These are phyloP conservation scores for Harlomillsia oculata DNA, from an alignment of 1,140 invertebrate genomes.

Conservation along the genomic window DNA sequence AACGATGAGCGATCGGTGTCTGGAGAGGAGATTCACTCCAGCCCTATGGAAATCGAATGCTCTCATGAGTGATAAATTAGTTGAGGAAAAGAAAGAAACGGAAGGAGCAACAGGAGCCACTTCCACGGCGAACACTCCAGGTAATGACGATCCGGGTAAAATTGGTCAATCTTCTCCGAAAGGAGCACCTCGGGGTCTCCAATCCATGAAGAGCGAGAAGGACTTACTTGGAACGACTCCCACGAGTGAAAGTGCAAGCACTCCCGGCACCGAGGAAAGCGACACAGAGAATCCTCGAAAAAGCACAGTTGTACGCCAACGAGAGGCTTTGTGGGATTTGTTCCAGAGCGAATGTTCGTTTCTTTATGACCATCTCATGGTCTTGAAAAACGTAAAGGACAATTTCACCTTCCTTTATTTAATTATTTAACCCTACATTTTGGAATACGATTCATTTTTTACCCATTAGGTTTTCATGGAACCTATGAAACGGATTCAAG, in stretches of 20 bases:
- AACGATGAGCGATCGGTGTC: slow-evolving; percentile 35
- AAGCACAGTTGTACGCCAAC: slow-evolving; percentile 29
- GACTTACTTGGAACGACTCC: background rate
- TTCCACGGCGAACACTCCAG: background rate
- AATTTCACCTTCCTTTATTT: background rate
- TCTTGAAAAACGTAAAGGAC: slow-evolving; percentile 55
- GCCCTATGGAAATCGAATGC: slow-evolving; percentile 23
- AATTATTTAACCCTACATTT: background rate
- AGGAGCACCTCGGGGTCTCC: background rate
- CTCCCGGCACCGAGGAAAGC: slow-evolving; percentile 12
- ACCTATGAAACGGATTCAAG: slow-evolving; percentile 59
- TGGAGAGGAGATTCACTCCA: slow-evolving; percentile 28
- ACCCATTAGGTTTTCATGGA: slow-evolving; percentile 65
- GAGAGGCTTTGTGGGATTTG: slow-evolving; percentile 58
- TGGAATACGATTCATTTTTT: background rate
- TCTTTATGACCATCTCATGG: slow-evolving; percentile 58
- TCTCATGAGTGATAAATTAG: slow-evolving; percentile 25
- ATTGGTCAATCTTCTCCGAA: background rate
- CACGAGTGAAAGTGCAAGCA: background rate
- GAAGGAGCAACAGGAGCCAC: background rate
- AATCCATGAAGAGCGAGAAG: slow-evolving; percentile 2
- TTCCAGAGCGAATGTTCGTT: slow-evolving; percentile 60
- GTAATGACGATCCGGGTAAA: background rate
- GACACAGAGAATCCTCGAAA: slow-evolving; percentile 27
- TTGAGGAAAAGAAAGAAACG: slow-evolving; percentile 25